Conservation (phyloP, 2,113 vertebrate species). For the Crotalus viridis region DNA sequence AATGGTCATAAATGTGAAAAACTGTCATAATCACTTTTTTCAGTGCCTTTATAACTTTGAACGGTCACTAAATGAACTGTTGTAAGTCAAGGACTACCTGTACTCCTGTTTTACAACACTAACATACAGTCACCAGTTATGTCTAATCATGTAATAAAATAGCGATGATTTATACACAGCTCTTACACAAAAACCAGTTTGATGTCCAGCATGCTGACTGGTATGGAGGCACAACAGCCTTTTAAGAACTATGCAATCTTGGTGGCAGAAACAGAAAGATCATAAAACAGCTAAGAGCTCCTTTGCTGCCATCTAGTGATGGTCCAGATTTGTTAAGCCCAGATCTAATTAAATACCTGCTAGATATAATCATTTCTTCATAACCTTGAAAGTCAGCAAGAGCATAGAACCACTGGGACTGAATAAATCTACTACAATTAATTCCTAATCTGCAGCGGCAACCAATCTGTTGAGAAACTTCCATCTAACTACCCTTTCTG, state of each 20-base stretch:
- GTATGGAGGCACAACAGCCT: neutral
- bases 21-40: no score
- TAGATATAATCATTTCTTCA: neutral
- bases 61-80: no score
- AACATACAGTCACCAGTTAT: neutral
- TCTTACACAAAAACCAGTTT: neutral
- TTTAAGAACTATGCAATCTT: neutral
- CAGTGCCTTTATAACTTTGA: no score
- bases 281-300: neutral
- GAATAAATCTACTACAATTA: neutral
- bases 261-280: neutral
- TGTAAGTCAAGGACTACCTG: no score
- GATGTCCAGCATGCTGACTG: neutral
- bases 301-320: neutral
- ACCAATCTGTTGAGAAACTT: rapidly evolving
- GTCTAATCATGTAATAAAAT: neutral
- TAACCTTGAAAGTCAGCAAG: neutral
- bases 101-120: neutral
- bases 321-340: neutral
- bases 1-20: no score
- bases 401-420: neutral
- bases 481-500: neutral
- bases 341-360: neutral
- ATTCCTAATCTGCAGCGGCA: neutral
- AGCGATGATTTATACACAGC: neutral